Evolutionary conservation across 2,888 invertebrate species (phyloP), one percentile per base, ranked within the genome.

Genomic region (Apotomis turbidana): DNA sequence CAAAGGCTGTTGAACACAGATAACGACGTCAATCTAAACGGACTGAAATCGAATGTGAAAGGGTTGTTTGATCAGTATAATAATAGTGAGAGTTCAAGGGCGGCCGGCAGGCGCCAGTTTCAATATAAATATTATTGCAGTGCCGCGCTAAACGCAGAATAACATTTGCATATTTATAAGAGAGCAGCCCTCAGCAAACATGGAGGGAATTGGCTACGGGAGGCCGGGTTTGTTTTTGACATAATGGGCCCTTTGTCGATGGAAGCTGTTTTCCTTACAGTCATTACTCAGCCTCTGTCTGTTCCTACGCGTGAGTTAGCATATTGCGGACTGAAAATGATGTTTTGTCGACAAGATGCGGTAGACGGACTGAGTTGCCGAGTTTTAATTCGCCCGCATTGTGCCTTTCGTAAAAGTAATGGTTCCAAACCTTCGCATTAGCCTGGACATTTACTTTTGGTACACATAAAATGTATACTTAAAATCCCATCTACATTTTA

Each of bases 121-220:
- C 88, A 88, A 87, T 90, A 91, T 90, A 89, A 90, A 91, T 90
- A 90, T 91, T 91, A 90, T 91, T 91, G 90, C 89, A 90, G 84
- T 83, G 84, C 80, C 83, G 84, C 85, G 87, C 87, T 90, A 89
- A 91, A 90, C 88, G 88, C 86, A 86, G 86, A 87, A 89, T 90
- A 90, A 87, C 84, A 90, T 93, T 92, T 91, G 90, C 92, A 93
- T 93, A 92, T 92, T 91, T 92, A 93, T 91, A 90, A 88, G 89
- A 86, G 85, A 87, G 83, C 84, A 87, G 85, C 89, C 90, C 91
- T 90, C 81, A 80, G 88, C 89, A 89, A 91, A 91, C 88, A 90
- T 87, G 85, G 83, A 85, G 85, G 85, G 88, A 87, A 87, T 88
- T 87, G 88, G 86, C 85, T 86, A 81, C 80, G 80, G 81, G 81